A percentile compares a stretch with the other conserved stretches of the same genome.
Evolutionary conservation across 2,113 vertebrate genomes (phyloP).

Genomic region (Clarias macrocephalus): DNA sequence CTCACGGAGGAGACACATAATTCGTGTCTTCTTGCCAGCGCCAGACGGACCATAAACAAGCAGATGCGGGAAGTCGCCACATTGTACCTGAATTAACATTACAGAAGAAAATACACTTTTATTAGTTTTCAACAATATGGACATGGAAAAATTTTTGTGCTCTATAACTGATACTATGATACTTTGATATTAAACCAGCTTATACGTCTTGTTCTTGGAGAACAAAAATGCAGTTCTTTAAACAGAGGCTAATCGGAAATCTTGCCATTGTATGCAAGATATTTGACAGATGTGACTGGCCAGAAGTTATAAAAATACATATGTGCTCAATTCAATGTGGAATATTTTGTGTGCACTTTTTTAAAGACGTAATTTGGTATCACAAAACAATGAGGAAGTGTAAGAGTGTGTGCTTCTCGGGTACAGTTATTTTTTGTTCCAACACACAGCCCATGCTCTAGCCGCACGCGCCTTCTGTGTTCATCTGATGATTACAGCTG

Average conservation of each 20-base stretch:
- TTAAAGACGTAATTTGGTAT: neutral
- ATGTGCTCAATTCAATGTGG: neutral
- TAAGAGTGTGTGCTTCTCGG: neutral
- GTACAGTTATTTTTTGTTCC: neutral
- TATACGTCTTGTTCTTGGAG: neutral
- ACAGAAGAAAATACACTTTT: neutral
- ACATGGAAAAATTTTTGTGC: neutral
- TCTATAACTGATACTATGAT: neutral
- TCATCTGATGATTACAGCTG: neutral
- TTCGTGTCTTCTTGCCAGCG: slow-evolving; percentile 96
- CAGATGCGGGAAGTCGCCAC: slow-evolving; percentile 94
- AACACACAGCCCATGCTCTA: neutral
- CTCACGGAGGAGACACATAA: slow-evolving; percentile 94
- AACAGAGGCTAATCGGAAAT: neutral
- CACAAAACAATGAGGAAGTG: neutral
- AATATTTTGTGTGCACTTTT: no score
- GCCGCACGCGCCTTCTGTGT: neutral
- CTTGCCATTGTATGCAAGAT: neutral
- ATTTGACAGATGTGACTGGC: neutral
- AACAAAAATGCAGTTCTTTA: neutral
- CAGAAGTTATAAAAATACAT: neutral
- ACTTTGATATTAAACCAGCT: neutral
- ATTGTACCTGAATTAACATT: slow-evolving; percentile 80
- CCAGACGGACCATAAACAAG: slow-evolving; percentile 94
- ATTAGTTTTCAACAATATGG: neutral